Evolutionary conservation across 2,888 invertebrate genomes (phyloP), one percentile per base, ranked within the genome.

Genomic region (Lasioglossum lativentre): DNA sequence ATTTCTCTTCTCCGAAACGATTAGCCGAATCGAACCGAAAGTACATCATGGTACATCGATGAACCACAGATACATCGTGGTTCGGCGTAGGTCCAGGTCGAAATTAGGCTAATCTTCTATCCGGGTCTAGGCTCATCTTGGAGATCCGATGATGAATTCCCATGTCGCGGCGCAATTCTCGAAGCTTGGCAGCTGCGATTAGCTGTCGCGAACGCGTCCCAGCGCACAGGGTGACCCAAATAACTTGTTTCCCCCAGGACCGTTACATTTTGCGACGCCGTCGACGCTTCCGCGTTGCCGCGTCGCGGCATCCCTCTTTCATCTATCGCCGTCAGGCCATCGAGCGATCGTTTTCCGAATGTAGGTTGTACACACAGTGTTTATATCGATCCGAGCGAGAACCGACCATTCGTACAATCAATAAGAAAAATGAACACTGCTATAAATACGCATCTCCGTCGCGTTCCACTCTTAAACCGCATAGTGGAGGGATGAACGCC

Each of bases 351-450:
- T 72, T 86, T 79, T 72, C 70, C 34, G 63, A 80, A 87, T 86
- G 86, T 88, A 86, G 90, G 86, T 88, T 88, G 80, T 86, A 76
- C 75, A 79, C 76, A 82, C 81, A 45, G 38, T 81, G 77, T 73
- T 52, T n/a, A 56, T 87, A 89, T 89, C 80, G 89, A 89, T 79
- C 86, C 63, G 80, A 40, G 74, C 74, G 66, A 47, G 76, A 76
- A 80, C 40, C 71, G 66, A 66, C 79, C 79, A 59, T 80, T 78
- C 23, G 70, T 59, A 45, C 72, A 86, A 89, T 89, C 88, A 75
- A 89, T 89, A 76, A 70, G 2, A 71, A 68, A 45, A 85, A 66
- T 38, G 34, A 70, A 56, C n/a, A 23, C 12, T 14, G 27, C 30
- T 71, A 45, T 34, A 59, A 70, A 78, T 34, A n/a, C 14, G n/a